Evolutionary conservation across 2,797 vertebrate species (phyloP), one percentile per base, ranked within the genome.

Genomic region (Sebastes reedi): DNA sequence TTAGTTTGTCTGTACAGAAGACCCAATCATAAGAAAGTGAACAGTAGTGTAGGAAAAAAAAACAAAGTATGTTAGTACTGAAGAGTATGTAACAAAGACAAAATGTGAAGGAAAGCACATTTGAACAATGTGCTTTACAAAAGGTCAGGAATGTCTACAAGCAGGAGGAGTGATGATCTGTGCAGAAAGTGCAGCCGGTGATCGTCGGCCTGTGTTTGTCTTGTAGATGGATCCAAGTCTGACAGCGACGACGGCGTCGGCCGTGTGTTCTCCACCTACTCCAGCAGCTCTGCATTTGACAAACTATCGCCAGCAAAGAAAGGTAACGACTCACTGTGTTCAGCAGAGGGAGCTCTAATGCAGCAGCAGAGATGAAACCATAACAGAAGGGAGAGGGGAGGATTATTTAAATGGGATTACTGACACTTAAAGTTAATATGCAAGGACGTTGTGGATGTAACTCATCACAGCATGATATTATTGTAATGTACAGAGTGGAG

Each of bases 291-390:
- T 52, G 96, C 94, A 8, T 96, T 97, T 64, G 97, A 98, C 79
- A 98, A 98, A 93, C 85, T 94, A 62, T 93, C 94, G 62, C 92
- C 96, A 90, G 93, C 96, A 93, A 99, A 98, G 95, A 98, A 98
- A 96, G 97, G 98, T 98, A 96, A 73, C 36, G 29, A 59, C 16
- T 20, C 10, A 5, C 11, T 14, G 0, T 8, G 67, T n/a, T 67
- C 93, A 93, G 69, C 22, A 86, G 87, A 66, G 83, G 85, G 83
- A 2, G 72, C 56, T 72, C 3, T 66, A 30, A 29, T 56, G 5
- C 59, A 39, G 68, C 32, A 29, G 2, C 36, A 24, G 42, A 46
- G 55, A 11, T 24, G 3, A 8, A 16, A 16, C 20, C 16, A 29
- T 8, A 8, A 36, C 6, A 12, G 12, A 16, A 2, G 29, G 42